A percentile compares a stretch with the other conserved stretches of the same genome.
Conservation (phyloP, 2,888 invertebrate species). For the Drepana falcataria region DNA sequence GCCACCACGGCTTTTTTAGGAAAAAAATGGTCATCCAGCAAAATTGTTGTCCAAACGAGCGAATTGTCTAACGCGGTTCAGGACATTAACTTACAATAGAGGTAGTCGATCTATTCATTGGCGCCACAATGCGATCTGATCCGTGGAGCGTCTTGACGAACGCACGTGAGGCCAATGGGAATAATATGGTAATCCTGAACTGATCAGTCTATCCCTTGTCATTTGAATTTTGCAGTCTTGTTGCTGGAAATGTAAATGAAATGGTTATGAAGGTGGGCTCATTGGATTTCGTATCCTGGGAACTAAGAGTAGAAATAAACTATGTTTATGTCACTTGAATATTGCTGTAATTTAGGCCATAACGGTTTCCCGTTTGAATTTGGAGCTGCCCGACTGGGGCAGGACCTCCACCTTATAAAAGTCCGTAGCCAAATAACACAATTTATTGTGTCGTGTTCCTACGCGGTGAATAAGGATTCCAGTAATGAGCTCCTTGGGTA, state of each 20-base stretch:
- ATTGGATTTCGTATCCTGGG: background rate
- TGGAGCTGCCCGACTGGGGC: too few relatives aligned
- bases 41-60: background rate
- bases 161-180: constrained; percentile 65
- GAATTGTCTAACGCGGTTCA: constrained; percentile 33
- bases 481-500: too few relatives aligned
- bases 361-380: too few relatives aligned
- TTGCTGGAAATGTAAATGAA: constrained; percentile 7
- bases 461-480: too few relatives aligned
- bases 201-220: constrained; percentile 10
- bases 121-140: constrained; percentile 58
- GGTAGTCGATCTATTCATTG: constrained; percentile 78
- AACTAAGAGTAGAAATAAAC: too few relatives aligned
- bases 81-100: constrained; percentile 77
- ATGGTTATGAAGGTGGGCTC: background rate
- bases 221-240: constrained; percentile 13
- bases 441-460: too few relatives aligned
- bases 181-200: constrained; percentile 50
- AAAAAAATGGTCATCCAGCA: background rate
- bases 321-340: too few relatives aligned
- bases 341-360: too few relatives aligned
- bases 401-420: too few relatives aligned
- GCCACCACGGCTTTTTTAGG: too few relatives aligned
- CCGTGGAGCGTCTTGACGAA: constrained; percentile 38
- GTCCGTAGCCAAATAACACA: too few relatives aligned